Percentiles rank a stretch among this genome's conserved stretches.
phyloP scores from a whole-genome alignment of 2,888 invertebrate species.

The Cheilosia vernalis region DNA sequence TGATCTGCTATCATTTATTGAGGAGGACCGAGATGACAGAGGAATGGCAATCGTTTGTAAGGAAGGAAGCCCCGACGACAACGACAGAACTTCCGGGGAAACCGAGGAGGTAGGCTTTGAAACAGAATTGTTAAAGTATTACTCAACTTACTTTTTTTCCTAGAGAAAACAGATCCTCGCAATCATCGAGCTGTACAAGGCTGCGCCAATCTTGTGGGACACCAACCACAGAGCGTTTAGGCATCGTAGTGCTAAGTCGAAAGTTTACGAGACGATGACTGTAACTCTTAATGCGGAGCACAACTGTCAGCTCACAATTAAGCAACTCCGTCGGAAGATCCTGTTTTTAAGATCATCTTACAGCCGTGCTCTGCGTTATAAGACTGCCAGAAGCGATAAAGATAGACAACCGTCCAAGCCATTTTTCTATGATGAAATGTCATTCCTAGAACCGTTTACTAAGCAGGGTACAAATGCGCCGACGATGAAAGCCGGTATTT shows the following conservation, averaged over 20 bases:
- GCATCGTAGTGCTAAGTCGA: background rate
- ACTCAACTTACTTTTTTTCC: background rate
- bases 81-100: no score
- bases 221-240: background rate
- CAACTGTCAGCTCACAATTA: background rate
- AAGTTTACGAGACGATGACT: background rate
- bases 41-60: no score
- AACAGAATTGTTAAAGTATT: no score
- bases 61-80: no score
- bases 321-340: background rate
- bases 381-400: no score
- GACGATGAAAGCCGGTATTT: background rate
- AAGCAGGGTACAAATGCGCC: background rate
- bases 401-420: conserved; percentile 5
- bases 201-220: conserved; percentile 1
- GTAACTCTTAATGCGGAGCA: background rate
- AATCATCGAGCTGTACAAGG: background rate
- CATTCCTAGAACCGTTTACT: conserved; percentile 49
- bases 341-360: background rate
- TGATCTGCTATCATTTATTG: no score
- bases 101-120: no score
- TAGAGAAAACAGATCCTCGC: background rate
- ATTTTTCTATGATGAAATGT: conserved; percentile 37
- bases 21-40: no score
- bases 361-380: background rate